These are phyloP conservation scores for Pterophyllum scalare DNA, from an alignment of 2,113 vertebrate genomes.

Conservation along the genomic window DNA sequence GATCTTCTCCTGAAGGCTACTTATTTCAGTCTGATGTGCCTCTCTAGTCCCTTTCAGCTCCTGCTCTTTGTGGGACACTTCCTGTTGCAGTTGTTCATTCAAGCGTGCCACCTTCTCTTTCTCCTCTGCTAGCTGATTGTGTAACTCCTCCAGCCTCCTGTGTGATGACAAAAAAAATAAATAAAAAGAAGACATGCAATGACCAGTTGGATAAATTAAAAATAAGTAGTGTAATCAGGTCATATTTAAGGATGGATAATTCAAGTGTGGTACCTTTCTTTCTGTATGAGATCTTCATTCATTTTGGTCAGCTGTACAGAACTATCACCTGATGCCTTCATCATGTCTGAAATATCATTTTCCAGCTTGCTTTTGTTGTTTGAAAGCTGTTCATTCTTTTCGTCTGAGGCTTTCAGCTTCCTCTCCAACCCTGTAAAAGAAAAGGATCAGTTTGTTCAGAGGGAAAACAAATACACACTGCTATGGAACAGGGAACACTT, in stretches of 20 bases:
- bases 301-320: constrained; percentile 92
- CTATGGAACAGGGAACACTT: background rate
- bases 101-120: constrained; percentile 82
- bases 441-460: background rate
- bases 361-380: constrained; percentile 92
- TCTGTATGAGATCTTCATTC: constrained; percentile 89
- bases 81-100: constrained; percentile 82
- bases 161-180: constrained; percentile 3
- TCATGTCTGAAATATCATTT: constrained; percentile 90
- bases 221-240: background rate
- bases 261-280: constrained; percentile 85
- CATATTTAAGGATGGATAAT: background rate
- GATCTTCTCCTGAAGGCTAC: constrained; percentile 82
- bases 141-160: constrained; percentile 90
- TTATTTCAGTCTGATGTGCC: constrained; percentile 82
- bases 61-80: constrained; percentile 82
- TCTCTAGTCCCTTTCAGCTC: constrained; percentile 79
- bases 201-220: background rate
- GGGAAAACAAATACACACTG: background rate
- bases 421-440: constrained; percentile 84
- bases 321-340: constrained; percentile 92
- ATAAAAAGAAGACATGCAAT: background rate
- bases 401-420: constrained; percentile 86
- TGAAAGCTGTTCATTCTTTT: constrained; percentile 85
- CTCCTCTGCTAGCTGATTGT: constrained; percentile 85